A percentile compares a stretch with the other conserved stretches of the same genome.
Conservation (phyloP, 1,140 invertebrate species). For the Nautilus pompilius region DNA sequence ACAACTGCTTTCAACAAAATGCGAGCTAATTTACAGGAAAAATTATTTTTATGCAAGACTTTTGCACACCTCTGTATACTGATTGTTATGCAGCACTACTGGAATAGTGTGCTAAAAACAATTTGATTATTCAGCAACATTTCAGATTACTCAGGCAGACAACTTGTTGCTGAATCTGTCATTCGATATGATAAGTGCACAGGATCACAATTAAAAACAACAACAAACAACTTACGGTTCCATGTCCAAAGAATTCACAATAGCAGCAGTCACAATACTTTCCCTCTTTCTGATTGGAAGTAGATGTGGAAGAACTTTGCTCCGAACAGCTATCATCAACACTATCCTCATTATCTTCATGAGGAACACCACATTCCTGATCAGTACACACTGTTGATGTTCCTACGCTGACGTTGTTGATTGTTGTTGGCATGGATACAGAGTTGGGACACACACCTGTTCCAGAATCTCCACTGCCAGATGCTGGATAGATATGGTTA, state of each 20-base stretch:
- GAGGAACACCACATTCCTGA: slow-evolving; percentile 43
- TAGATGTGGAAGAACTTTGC: slow-evolving; percentile 55
- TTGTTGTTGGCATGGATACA: slow-evolving; percentile 26
- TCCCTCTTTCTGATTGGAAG: slow-evolving; percentile 59
- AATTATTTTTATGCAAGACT: too few species aligned
- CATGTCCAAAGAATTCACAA: slow-evolving; percentile 71
- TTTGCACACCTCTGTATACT: too few species aligned
- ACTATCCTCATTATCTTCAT: slow-evolving; percentile 52
- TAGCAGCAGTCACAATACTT: slow-evolving; percentile 72
- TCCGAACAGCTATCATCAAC: slow-evolving; percentile 61
- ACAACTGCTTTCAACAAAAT: too few species aligned
- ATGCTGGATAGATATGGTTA: slow-evolving; percentile 3
- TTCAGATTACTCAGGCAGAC: too few species aligned
- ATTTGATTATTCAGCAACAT: too few species aligned
- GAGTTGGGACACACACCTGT: slow-evolving; percentile 22
- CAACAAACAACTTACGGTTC: slow-evolving; percentile 64
- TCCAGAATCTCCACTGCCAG: slow-evolving; percentile 1
- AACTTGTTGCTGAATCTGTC: too few species aligned
- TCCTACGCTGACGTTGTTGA: slow-evolving; percentile 46
- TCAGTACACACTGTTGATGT: slow-evolving; percentile 46
- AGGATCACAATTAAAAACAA: too few species aligned
- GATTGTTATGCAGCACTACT: too few species aligned
- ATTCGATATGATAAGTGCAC: too few species aligned
- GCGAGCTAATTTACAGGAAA: too few species aligned
- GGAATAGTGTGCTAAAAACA: too few species aligned